phyloP scores from a whole-genome alignment of 2,797 vertebrate species.

The Eremophila alpestris region DNA sequence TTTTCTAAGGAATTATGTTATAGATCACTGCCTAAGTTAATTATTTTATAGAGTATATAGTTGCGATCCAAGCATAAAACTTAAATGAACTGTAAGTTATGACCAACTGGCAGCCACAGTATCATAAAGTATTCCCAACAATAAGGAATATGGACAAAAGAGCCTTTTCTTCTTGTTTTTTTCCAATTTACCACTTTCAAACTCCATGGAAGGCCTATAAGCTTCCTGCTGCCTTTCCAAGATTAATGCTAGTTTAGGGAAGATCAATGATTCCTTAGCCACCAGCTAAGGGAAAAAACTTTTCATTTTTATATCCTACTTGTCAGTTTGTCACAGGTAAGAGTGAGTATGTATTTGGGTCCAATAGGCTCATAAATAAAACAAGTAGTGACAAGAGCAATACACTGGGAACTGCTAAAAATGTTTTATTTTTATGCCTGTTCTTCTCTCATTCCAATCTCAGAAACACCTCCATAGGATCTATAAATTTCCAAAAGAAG shows the following conservation, averaged over 20 bases:
- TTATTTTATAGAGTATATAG: background rate
- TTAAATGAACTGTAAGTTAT: background rate
- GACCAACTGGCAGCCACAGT: background rate
- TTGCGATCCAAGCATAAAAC: background rate
- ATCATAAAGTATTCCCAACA: background rate
- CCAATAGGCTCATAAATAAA: slow-evolving; percentile 44
- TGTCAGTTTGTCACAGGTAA: slow-evolving; percentile 50
- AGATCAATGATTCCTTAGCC: slow-evolving; percentile 53
- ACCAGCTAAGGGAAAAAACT: slow-evolving; percentile 32
- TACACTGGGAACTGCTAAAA: slow-evolving; percentile 23
- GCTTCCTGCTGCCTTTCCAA: background rate
- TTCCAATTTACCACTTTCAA: slow-evolving; percentile 13
- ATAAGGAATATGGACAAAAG: background rate
- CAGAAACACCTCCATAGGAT: background rate
- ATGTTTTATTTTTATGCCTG: slow-evolving; percentile 28
- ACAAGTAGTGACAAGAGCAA: background rate
- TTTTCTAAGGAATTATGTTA: background rate
- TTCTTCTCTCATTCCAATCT: slow-evolving; percentile 4
- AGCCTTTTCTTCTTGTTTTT: background rate
- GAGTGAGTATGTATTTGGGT: slow-evolving; percentile 37
- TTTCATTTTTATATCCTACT: slow-evolving; percentile 54
- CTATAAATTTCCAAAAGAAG: background rate
- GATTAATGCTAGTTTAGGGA: slow-evolving; percentile 54
- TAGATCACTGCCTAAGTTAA: background rate
- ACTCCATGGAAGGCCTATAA: slow-evolving; percentile 1